Evolutionary conservation across 2,113 vertebrate species (phyloP), one percentile per base, ranked within the genome.

Genomic region (Oxyruncus cristatus): DNA sequence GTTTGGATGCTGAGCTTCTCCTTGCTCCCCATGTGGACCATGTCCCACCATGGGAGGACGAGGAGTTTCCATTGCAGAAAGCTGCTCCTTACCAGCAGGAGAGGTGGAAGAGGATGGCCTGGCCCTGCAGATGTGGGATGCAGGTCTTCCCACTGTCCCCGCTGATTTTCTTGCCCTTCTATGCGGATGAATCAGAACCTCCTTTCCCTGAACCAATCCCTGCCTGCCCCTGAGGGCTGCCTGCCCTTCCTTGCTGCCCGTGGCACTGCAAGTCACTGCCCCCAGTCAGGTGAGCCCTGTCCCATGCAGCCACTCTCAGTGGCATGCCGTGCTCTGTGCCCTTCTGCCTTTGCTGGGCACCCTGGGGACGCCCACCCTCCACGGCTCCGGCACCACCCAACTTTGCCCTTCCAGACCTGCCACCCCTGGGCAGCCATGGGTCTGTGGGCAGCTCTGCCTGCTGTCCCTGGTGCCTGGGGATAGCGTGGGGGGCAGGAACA

Each of bases 261-360:
- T 42, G 63, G 63, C 61, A 19, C 41, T 11, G 23, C n/a, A 1
- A 8, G 42, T 42, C 3, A 0, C 42, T 23, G 83, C 32, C 59
- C 39, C 67, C 66, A 44, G 37, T 14, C n/a, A 62, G 50, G 49
- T 0, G 1, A 35, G 14, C 9, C 39, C 33, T 3, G 1, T 16
- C 11, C 12, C 4, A 1, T 4, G 2, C 9, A 19, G n/a, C n/a
- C 0, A 0, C 63, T 28, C 46, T 53, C 0, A 0, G 37, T 7
- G 72, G 14, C 22, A 23, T 0, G 0, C 19, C 2, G 0, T 10
- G 19, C 56, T 47, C 56, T 1, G 3, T 2, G 13, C 44, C 24
- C 50, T 8, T 35, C 27, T 37, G 56, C 47, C 62, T 63, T 44
- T 24, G 53, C 66, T 87, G 68, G 68, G 41, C n/a, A n/a, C 49